These are phyloP conservation scores for Spisula solida DNA, from an alignment of 2,888 invertebrate species.

Conservation along the genomic window DNA sequence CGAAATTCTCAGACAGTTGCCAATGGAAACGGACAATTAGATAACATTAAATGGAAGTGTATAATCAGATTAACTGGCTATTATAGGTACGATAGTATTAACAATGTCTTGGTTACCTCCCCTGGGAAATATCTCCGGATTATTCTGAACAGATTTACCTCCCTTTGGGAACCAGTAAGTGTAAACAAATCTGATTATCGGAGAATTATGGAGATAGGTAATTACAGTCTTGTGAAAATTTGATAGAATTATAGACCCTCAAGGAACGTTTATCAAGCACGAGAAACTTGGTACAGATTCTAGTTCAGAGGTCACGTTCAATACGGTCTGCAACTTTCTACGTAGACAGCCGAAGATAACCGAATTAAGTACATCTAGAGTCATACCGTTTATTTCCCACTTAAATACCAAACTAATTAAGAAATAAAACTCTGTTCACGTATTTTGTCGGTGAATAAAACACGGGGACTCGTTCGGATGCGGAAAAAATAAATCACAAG, in stretches of 20 bases:
- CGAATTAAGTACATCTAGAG: background rate
- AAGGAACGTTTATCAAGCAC: background rate
- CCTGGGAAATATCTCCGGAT: background rate
- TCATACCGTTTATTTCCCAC: too few relatives aligned
- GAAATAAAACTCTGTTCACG: too few relatives aligned
- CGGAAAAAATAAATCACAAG: too few relatives aligned
- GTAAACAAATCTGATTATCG: background rate
- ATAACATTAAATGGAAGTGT: background rate
- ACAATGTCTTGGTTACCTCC: background rate
- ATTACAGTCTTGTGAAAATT: background rate
- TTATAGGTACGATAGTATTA: background rate
- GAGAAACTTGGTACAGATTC: background rate
- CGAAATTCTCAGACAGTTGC: slow-evolving; percentile 10
- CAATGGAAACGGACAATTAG: background rate
- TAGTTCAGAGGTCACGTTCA: background rate
- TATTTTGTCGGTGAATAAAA: too few relatives aligned
- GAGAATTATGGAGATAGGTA: background rate
- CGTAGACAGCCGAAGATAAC: background rate
- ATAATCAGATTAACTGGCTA: background rate
- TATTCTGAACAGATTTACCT: background rate
- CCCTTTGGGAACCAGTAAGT: background rate
- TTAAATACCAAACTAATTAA: too few relatives aligned
- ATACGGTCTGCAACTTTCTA: background rate
- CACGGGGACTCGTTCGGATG: too few relatives aligned
- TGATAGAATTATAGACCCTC: background rate